These are phyloP conservation scores for Halictus ligatus DNA, from an alignment of 2,888 invertebrate genomes.

Conservation along the genomic window DNA sequence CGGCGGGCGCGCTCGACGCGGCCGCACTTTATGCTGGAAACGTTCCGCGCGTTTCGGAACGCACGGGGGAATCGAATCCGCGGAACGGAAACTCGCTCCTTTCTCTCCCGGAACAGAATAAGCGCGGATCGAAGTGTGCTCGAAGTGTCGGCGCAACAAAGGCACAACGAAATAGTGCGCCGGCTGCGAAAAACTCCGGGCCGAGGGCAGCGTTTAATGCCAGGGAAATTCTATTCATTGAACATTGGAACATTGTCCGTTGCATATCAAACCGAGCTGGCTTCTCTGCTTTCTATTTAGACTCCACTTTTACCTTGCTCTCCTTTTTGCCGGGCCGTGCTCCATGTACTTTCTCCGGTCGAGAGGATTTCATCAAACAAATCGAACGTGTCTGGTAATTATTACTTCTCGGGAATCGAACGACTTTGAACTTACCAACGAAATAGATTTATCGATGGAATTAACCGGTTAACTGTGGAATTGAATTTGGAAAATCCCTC, in stretches of 20 bases:
- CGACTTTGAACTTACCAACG: not conserved
- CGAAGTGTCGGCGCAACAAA: not conserved
- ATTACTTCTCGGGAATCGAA: not conserved
- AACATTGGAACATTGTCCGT: not conserved
- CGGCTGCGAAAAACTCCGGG: not conserved
- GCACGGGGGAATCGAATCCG: slow-evolving; percentile 19
- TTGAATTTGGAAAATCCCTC: no score
- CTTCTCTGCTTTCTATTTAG: not conserved
- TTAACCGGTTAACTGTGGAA: no score
- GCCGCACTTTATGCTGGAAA: slow-evolving; percentile 8
- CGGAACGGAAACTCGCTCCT: not conserved
- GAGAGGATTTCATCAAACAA: not conserved
- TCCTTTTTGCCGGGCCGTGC: not conserved
- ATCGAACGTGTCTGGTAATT: not conserved
- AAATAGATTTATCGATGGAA: no score
- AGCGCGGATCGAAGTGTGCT: slow-evolving; percentile 5
- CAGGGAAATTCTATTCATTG: not conserved
- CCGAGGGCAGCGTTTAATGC: slow-evolving; percentile 1
- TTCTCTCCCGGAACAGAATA: not conserved
- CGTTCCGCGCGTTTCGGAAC: slow-evolving; percentile 13
- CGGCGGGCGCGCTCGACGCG: not conserved
- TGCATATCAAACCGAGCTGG: not conserved
- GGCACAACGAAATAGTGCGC: not conserved
- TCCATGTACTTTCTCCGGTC: not conserved
- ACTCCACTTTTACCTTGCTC: not conserved